Evolutionary conservation across 2,113 vertebrate genomes (phyloP), one percentile per base, ranked within the genome.

Genomic region (Oncorhynchus tshawytscha): DNA sequence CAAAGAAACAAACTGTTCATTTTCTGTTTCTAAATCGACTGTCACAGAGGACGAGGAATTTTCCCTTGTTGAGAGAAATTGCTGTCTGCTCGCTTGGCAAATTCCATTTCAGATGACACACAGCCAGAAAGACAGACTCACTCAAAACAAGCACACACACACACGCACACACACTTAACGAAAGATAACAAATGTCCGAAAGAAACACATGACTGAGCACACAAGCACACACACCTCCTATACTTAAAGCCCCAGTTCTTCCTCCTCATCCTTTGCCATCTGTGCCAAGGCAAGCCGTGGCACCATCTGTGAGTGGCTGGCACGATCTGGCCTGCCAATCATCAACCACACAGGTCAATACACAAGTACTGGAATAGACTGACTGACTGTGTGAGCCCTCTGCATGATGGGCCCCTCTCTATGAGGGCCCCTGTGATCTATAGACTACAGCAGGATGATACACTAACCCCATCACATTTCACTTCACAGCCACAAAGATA

Each of bases 221-320:
- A 73, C 49, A 60, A 16, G 34, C 34, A 45, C 64, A 73, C 20
- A 76, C 29, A 67, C 22, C 74, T 86, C 65, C 31, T 76, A 68
- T 29, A 25, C 60, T 72, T 62, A 74, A 79, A 83, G 75, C 71
- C 64, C 65, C 11, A 73, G 24, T 64, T 66, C 65, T 71, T 70
- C 34, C 72, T 67, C 15, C 48, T 66, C 70, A 75, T 86, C 72
- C 67, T 79, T 12, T 82, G 77, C 83, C 88, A 89, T 91, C 84
- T 87, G 86, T 73, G 81, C 78, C 71, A 68, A 71, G 70, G 77
- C 71, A 84, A 80, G 81, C 72, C 82, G 81, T 69, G 64, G 68
- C 76, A 82, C 88, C 90, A 91, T 91, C 86, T 87, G 84, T 67
- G 81, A 79, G 76, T 79, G 59, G 9, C 39, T 84, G 86, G 83